Evolutionary conservation across 1,140 invertebrate genomes (phyloP).

Genomic region (Sycophila sp.): DNA sequence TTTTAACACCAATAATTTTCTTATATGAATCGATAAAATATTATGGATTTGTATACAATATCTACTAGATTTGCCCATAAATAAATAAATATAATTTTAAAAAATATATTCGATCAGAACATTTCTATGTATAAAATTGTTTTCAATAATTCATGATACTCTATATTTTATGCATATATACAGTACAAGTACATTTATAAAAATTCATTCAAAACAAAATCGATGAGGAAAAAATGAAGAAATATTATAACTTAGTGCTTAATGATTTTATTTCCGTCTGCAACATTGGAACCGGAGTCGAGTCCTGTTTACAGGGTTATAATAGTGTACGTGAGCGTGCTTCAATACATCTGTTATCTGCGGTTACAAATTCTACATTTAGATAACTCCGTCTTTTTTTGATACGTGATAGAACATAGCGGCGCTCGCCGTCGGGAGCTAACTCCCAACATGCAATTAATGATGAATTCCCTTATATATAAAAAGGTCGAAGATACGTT

Average conservation of each 20-base stretch:
- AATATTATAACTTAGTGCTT: slow-evolving; percentile 15
- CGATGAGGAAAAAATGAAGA: too few relatives aligned
- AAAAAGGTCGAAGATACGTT: slow-evolving; percentile 35
- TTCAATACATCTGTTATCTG: slow-evolving; percentile 30
- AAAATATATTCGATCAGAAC: too few relatives aligned
- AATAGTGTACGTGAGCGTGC: slow-evolving; percentile 15
- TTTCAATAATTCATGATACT: too few relatives aligned
- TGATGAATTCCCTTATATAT: slow-evolving; percentile 27
- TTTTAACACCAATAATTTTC: too few relatives aligned
- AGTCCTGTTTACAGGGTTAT: slow-evolving; percentile 12
- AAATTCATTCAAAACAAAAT: too few relatives aligned
- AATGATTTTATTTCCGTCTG: slow-evolving; percentile 25
- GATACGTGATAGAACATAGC: slow-evolving; percentile 3
- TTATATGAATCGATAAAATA: too few relatives aligned
- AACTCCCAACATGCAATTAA: slow-evolving; percentile 1
- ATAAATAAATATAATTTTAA: too few relatives aligned
- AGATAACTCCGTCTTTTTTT: slow-evolving; percentile 23
- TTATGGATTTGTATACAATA: too few relatives aligned
- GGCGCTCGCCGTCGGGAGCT: not conserved
- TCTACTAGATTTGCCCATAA: too few relatives aligned
- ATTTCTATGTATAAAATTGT: too few relatives aligned
- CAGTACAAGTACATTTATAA: too few relatives aligned
- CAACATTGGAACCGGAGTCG: not conserved
- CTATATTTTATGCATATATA: too few relatives aligned
- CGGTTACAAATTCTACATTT: slow-evolving; percentile 33